Evolutionary conservation across 2,888 invertebrate species (phyloP).

Genomic region (Drosophila robusta): DNA sequence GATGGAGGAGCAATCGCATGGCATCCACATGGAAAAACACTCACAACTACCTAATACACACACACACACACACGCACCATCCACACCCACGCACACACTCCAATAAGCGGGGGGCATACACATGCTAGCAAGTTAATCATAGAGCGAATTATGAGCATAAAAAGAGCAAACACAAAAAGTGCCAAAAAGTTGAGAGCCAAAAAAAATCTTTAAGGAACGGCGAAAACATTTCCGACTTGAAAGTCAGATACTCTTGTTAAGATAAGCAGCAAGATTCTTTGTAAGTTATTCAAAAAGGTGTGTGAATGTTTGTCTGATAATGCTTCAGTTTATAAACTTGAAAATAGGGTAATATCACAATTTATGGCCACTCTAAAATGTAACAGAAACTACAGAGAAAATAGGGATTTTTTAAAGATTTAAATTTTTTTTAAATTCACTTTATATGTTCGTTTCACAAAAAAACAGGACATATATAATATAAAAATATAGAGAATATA

Average conservation of each 20-base stretch:
- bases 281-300: constrained; percentile 17
- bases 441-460: too few species aligned
- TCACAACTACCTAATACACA: not conserved
- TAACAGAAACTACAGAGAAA: not conserved
- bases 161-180: constrained; percentile 6
- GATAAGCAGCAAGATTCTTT: constrained; percentile 14
- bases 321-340: not conserved
- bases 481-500: too few species aligned
- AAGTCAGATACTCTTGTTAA: constrained; percentile 13
- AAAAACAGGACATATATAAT: too few species aligned
- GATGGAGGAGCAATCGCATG: constrained; percentile 17
- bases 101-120: constrained; percentile 2
- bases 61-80: not conserved
- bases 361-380: not conserved
- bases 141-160: constrained; percentile 34
- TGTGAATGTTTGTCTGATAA: not conserved
- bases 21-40: constrained; percentile 8
- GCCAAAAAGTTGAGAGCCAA: constrained; percentile 15
- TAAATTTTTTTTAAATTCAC: not conserved
- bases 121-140: constrained; percentile 39
- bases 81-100: not conserved
- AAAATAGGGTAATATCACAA: not conserved
- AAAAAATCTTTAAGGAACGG: constrained; percentile 5
- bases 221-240: constrained; percentile 6
- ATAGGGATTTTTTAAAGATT: not conserved